phyloP scores from a whole-genome alignment of 1,140 invertebrate genomes.

The Platorchestia sp. region DNA sequence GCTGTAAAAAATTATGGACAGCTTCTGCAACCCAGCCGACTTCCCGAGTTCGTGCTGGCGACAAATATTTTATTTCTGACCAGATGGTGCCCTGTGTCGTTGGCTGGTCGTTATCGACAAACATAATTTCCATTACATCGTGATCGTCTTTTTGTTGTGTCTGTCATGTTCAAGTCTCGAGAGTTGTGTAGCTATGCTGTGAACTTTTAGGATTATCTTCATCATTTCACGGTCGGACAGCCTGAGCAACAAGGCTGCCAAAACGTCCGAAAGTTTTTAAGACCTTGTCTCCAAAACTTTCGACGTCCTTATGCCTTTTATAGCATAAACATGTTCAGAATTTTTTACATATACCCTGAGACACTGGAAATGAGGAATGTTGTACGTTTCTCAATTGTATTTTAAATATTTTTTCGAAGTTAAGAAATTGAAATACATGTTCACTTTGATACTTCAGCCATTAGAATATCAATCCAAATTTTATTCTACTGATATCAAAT shows the following conservation, averaged over 20 bases:
- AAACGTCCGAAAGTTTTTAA: neutral
- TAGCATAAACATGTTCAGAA: neutral
- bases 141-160: neutral
- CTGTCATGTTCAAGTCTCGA: neutral
- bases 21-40: neutral
- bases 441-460: too few species aligned
- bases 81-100: neutral
- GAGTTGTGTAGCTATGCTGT: neutral
- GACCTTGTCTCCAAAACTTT: neutral
- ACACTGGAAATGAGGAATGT: too few species aligned
- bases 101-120: neutral
- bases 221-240: too few species aligned
- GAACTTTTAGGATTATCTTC: neutral
- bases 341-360: too few species aligned
- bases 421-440: too few species aligned
- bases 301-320: neutral
- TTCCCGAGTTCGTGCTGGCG: neutral
- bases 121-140: neutral
- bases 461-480: too few species aligned
- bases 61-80: neutral
- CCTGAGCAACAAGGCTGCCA: too few species aligned
- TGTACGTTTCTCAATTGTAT: too few species aligned
- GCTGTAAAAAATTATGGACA: conserved; percentile 9
- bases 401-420: too few species aligned
- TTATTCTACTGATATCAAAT: too few species aligned